A percentile compares a stretch with the other conserved stretches of the same genome.
These are phyloP conservation scores for Drosophila subpulchrella DNA, from an alignment of 1,140 invertebrate species.

Conservation along the genomic window DNA sequence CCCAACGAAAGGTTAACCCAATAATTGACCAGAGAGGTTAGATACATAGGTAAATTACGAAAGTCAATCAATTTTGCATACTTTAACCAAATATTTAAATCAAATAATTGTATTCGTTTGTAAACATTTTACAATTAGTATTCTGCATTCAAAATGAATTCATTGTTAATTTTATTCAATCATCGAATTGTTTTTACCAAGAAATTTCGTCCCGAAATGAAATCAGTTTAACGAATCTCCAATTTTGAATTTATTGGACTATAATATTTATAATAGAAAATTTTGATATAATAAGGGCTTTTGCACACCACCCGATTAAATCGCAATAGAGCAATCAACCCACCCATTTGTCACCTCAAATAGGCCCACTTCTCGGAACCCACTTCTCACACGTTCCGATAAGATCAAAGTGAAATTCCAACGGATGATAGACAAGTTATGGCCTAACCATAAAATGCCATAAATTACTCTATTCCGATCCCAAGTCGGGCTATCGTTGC, in stretches of 20 bases:
- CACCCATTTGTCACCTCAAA: conserved; percentile 35
- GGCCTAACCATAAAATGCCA: conserved; percentile 64
- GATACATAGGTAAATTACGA: too few species aligned
- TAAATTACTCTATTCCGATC: conserved; percentile 78
- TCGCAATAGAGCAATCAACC: conserved; percentile 43
- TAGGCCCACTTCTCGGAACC: neutral
- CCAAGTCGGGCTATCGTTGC: conserved; percentile 47
- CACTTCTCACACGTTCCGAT: conserved; percentile 38
- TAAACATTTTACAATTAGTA: too few species aligned
- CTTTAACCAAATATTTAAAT: too few species aligned
- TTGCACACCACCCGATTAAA: neutral
- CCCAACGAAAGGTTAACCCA: conserved; percentile 34
- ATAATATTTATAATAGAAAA: too few species aligned
- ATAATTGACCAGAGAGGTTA: conserved; percentile 3
- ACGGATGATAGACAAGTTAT: conserved; percentile 54
- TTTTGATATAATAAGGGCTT: neutral
- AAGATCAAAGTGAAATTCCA: conserved; percentile 54
- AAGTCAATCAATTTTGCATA: too few species aligned
- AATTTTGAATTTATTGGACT: too few species aligned
- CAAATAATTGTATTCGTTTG: too few species aligned
- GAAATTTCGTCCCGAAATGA: too few species aligned
- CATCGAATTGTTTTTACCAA: too few species aligned
- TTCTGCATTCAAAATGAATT: too few species aligned
- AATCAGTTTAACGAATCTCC: too few species aligned
- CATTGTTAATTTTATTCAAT: too few species aligned